phyloP scores from a whole-genome alignment of 2,888 invertebrate species.

The Cephus sareptanus region DNA sequence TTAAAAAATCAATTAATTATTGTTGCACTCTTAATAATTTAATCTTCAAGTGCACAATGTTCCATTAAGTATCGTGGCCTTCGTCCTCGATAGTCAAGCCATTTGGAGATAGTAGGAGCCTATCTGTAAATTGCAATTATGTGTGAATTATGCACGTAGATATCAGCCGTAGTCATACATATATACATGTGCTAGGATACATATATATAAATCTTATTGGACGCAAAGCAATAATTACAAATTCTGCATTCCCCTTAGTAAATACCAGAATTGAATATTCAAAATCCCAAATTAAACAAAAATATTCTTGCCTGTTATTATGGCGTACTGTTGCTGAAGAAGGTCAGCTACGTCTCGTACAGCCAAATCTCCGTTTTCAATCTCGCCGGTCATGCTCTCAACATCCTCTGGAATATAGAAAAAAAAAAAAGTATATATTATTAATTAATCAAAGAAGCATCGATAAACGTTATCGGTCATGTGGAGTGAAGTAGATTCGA shows the following conservation, averaged over 20 bases:
- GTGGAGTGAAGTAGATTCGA: neutral
- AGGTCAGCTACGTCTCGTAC: slow-evolving; percentile 88
- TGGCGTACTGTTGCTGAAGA: slow-evolving; percentile 88
- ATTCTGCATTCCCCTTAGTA: neutral
- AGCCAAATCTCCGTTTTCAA: slow-evolving; percentile 73
- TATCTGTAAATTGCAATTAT: neutral
- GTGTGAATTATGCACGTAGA: neutral
- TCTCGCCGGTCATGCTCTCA: slow-evolving; percentile 67
- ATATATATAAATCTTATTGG: neutral
- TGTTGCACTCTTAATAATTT: neutral
- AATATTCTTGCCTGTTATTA: slow-evolving; percentile 77
- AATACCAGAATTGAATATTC: neutral
- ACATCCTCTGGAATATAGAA: slow-evolving; percentile 62
- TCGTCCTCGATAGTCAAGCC: neutral
- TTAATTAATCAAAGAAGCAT: neutral
- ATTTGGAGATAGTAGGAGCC: neutral
- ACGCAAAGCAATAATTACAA: neutral
- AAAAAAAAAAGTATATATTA: neutral
- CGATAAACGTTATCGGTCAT: neutral
- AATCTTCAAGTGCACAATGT: neutral
- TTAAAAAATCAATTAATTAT: neutral
- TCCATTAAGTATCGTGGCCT: neutral
- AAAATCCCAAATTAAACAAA: neutral
- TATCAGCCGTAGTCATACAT: neutral
- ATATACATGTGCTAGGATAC: neutral